Conservation (phyloP, 2,113 vertebrate species). For the Indicator indicator region DNA sequence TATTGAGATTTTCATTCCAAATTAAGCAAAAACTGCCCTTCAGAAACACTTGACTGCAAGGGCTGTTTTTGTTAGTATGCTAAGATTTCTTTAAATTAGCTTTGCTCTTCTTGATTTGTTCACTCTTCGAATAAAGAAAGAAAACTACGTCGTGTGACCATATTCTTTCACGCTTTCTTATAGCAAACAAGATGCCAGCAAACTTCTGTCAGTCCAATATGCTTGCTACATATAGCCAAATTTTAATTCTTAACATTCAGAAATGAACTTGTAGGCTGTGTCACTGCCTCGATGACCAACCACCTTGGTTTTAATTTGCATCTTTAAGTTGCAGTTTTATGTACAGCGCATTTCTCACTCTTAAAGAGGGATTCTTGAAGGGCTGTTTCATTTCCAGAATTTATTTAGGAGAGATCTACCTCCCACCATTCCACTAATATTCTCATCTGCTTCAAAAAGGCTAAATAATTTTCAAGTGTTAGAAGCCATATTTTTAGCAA, state of each 20-base stretch:
- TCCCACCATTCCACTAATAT: slow-evolving; percentile 46
- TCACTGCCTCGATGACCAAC: neutral
- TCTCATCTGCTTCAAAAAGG: slow-evolving; percentile 42
- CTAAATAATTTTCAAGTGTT: slow-evolving; percentile 45
- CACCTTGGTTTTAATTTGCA: neutral
- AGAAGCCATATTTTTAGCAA: slow-evolving; percentile 52
- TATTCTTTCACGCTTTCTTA: neutral
- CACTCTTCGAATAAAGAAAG: neutral
- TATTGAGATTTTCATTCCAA: neutral
- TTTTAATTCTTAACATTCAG: neutral
- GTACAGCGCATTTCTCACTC: neutral
- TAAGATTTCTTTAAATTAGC: neutral
- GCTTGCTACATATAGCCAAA: neutral
- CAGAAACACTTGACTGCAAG: neutral
- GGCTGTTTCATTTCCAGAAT: neutral
- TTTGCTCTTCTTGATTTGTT: neutral
- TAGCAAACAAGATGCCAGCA: neutral
- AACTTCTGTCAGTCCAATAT: neutral
- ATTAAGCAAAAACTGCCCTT: neutral
- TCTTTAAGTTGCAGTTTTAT: neutral
- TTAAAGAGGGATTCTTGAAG: neutral
- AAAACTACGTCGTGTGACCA: neutral
- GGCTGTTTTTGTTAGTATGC: neutral
- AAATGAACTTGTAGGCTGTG: neutral
- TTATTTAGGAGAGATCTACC: slow-evolving; percentile 23